A percentile compares a stretch with the other conserved stretches of the same genome.
Conservation (phyloP, 92 coral and sea anemone species). For the Porites divaricata region DNA sequence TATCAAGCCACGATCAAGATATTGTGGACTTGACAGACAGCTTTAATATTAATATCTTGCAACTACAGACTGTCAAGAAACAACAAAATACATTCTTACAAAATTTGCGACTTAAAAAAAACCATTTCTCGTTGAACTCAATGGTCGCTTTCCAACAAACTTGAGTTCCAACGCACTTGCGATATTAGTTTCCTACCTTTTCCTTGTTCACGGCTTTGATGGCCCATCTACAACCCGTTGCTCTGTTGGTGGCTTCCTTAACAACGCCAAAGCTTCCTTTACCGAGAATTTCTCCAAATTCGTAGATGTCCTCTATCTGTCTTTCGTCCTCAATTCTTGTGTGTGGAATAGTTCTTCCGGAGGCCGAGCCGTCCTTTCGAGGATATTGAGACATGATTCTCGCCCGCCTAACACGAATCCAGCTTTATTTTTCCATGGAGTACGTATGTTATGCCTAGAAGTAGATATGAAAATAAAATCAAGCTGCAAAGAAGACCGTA, state of each 20-base stretch:
- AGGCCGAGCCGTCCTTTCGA: slow-evolving; percentile 63
- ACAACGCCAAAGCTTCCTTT: slow-evolving; percentile 99
- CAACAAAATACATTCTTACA: too few species aligned
- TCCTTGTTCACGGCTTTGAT: slow-evolving; percentile 97
- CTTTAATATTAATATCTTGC: background rate
- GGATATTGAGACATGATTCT: slow-evolving; percentile 66
- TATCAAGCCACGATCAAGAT: background rate
- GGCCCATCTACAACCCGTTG: slow-evolving; percentile 87
- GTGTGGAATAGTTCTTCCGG: slow-evolving; percentile 79
- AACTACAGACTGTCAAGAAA: background rate
- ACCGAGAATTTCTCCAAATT: slow-evolving; percentile 91
- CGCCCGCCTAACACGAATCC: slow-evolving; percentile 12
- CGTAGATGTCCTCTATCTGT: slow-evolving; percentile 93
- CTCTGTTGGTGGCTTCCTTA: slow-evolving; percentile 84
- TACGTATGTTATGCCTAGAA: slow-evolving; percentile 18
- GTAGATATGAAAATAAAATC: slow-evolving; percentile 11
- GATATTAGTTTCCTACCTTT: slow-evolving; percentile 72
- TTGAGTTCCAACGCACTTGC: background rate
- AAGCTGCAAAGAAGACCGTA: background rate
- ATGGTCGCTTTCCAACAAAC: background rate
- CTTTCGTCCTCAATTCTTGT: slow-evolving; percentile 94
- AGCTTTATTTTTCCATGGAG: background rate
- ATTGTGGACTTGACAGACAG: background rate
- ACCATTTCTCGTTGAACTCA: too few species aligned
- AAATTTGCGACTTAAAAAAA: too few species aligned